A percentile compares a stretch with the other conserved stretches of the same genome.
phyloP scores from a whole-genome alignment of 2,797 vertebrate species.

The Enteromius treurensis region DNA sequence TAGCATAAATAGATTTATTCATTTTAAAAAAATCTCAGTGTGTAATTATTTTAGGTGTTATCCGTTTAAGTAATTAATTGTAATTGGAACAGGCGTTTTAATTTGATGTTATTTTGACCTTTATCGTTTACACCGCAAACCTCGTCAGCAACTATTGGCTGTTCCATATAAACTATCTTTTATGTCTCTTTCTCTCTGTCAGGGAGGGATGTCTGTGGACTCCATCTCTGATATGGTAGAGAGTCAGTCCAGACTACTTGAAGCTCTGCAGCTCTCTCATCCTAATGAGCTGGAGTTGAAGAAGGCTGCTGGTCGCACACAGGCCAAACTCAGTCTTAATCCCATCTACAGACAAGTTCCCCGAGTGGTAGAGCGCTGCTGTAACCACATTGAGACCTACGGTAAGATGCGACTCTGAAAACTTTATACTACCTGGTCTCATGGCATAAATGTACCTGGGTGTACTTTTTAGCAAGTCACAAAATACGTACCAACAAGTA shows the following conservation, averaged over 20 bases:
- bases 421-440: neutral
- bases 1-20: constrained; percentile 40
- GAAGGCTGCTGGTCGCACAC: constrained; percentile 73
- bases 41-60: constrained; percentile 15
- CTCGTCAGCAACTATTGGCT: neutral
- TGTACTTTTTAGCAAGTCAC: too few relatives aligned
- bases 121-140: neutral
- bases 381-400: constrained; percentile 83
- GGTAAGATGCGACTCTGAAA: constrained; percentile 73
- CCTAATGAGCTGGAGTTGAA: constrained; percentile 82
- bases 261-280: constrained; percentile 90
- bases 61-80: neutral
- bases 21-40: neutral
- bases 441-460: too few relatives aligned
- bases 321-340: constrained; percentile 87
- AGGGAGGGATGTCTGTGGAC: constrained; percentile 91
- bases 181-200: neutral
- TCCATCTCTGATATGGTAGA: constrained; percentile 88
- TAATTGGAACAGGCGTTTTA: neutral
- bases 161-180: neutral
- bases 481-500: too few relatives aligned
- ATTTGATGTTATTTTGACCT: neutral
- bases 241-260: constrained; percentile 85
- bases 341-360: constrained; percentile 90
- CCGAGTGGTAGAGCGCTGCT: constrained; percentile 87